Evolutionary conservation across 2,888 invertebrate species (phyloP).

Genomic region (Acleris literana): DNA sequence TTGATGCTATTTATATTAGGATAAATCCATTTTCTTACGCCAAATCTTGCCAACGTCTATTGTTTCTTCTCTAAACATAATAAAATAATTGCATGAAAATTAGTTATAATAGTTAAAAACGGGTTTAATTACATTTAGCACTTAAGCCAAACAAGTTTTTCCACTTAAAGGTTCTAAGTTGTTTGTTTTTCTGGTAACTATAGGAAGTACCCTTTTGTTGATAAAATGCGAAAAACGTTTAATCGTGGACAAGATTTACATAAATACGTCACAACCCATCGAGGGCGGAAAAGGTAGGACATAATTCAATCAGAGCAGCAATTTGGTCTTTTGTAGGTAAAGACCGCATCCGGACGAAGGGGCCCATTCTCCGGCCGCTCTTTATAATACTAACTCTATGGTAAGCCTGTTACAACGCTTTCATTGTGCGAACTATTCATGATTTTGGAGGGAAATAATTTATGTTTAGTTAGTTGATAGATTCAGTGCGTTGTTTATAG

Average conservation of each 20-base stretch:
- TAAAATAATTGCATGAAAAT: no score
- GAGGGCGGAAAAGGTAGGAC: constrained; percentile 60
- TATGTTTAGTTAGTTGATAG: no score
- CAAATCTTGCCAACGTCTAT: no score
- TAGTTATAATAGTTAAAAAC: no score
- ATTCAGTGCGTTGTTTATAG: no score
- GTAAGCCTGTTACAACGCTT: constrained; percentile 34
- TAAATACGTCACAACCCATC: constrained; percentile 62
- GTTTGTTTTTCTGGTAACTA: neutral
- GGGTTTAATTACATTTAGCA: no score
- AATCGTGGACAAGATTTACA: constrained; percentile 45
- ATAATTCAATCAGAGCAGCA: constrained; percentile 77
- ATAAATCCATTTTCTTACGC: no score
- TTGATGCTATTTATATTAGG: no score
- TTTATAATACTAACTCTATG: constrained; percentile 38
- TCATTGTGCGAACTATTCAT: constrained; percentile 12
- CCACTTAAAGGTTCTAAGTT: constrained; percentile 1
- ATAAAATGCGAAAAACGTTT: constrained; percentile 25
- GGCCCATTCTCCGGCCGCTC: constrained; percentile 43
- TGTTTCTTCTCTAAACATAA: no score
- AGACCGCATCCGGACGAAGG: constrained; percentile 67
- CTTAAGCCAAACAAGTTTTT: neutral
- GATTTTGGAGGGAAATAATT: no score
- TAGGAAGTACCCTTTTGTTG: neutral
- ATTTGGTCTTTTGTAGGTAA: constrained; percentile 78